Conservation (phyloP, 2,797 vertebrate genomes). For the Columba guinea region DNA sequence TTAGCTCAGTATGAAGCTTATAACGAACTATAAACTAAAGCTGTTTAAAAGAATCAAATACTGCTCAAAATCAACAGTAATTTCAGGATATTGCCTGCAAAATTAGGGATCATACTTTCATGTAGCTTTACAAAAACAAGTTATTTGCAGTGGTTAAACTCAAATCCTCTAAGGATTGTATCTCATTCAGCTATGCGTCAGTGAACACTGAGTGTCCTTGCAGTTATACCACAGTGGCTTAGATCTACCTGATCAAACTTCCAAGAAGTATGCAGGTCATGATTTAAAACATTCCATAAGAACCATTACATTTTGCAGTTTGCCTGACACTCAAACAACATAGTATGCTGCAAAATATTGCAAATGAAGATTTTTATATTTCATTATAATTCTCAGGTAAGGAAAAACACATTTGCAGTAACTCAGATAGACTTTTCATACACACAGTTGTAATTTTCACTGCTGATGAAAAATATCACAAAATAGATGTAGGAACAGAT, state of each 20-base stretch:
- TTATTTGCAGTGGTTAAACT: neutral
- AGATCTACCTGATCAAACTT: conserved; percentile 17
- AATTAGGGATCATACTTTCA: conserved; percentile 3
- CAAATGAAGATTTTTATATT: conserved; percentile 41
- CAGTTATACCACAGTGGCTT: neutral
- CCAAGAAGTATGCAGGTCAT: conserved; percentile 33
- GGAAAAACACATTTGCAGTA: conserved; percentile 11
- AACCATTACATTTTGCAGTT: conserved; percentile 24
- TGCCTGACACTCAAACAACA: conserved; percentile 53
- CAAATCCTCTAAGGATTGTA: neutral
- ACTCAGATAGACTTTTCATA: neutral
- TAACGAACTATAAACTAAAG: neutral
- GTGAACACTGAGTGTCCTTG: neutral
- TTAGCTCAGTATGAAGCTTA: conserved; percentile 10
- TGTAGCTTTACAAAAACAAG: neutral
- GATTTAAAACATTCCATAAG: conserved; percentile 53
- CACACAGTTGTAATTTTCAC: conserved; percentile 17
- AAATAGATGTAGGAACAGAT: neutral
- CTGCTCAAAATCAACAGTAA: neutral
- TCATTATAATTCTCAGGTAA: neutral
- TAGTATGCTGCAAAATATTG: conserved; percentile 1
- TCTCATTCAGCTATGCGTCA: conserved; percentile 18
- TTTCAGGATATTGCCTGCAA: neutral
- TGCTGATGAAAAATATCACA: conserved; percentile 36
- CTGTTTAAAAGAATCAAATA: neutral